Base-by-base conservation (phyloP, 2,797 vertebrate species). In the Crocidura indochinensis region DNA sequence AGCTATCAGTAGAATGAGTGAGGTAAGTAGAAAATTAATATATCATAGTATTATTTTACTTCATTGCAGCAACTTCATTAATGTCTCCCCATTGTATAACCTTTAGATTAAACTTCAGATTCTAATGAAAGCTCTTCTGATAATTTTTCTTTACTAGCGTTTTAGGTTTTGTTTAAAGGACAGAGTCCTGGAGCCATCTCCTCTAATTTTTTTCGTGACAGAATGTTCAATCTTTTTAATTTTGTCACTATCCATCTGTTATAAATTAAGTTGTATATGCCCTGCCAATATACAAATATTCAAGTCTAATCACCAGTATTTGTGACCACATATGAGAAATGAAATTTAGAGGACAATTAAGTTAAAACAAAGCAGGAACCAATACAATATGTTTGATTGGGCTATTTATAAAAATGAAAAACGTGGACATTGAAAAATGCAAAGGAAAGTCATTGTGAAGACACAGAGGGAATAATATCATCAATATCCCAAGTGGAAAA, bases 51-150 rank as follows among this genome's bases (percentile, higher is more conserved):
- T 84, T 75, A 68, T 3, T 26, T 26, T 17, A 69, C 8, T 8
- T 17, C 53, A 12, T 5, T 62, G 44, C 5, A 12, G 51, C 73
- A 38, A 38, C 64, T 19, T 91, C 19, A 17, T 46, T 72, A 64
- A 78, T 8, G 29, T 64, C 53, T 53, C 15, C 47, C 15, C 20
- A 31, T 65, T 15, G 26, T 81, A 3, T 49, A 81, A 73, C 10
- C 15, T 67, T 72, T 47, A 4, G 6, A 67, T 47, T 56, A 73
- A 46, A 74, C 56, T 65, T 10, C 75, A 85, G 31, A 80, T 80
- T 86, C 46, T 80, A 53, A 4, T 31, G 8, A 19, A 78, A 91
- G 53, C 10, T 67, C 31, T 73, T 86, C 47, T 85, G 46, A 85
- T 6, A 2, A 27, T 79, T 79, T 71, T 38, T 38, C 38, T 38